Evolutionary conservation across 2,888 invertebrate species (phyloP).

Genomic region (Tetranychus piercei): DNA sequence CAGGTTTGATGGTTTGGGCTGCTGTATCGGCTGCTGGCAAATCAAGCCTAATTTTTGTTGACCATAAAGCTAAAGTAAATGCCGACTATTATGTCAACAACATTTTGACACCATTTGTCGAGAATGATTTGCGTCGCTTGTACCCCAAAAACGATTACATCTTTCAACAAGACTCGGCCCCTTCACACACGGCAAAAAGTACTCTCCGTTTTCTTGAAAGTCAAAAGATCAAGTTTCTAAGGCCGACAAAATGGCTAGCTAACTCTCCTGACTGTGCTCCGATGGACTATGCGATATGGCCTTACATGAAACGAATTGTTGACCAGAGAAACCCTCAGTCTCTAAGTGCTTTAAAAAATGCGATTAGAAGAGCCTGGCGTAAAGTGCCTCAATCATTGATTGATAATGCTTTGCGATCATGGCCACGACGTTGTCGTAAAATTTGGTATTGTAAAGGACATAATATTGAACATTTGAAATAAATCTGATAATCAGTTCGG

Average conservation of each 20-base stretch:
- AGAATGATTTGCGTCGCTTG: slow-evolving; percentile 7
- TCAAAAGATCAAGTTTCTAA: slow-evolving; percentile 6
- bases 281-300: slow-evolving; percentile 16
- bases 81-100: slow-evolving; percentile 11
- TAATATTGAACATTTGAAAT: slow-evolving; percentile 13
- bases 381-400: neutral
- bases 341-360: slow-evolving; percentile 5
- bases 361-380: neutral
- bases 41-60: slow-evolving; percentile 17
- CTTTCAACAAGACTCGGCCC: slow-evolving; percentile 20
- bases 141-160: slow-evolving; percentile 12
- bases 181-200: slow-evolving; percentile 13
- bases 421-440: slow-evolving; percentile 6
- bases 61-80: slow-evolving; percentile 16
- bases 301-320: slow-evolving; percentile 3
- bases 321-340: neutral
- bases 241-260: slow-evolving; percentile 15
- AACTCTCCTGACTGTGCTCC: slow-evolving; percentile 16
- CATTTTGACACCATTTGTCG: slow-evolving; percentile 4
- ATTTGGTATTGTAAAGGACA: slow-evolving; percentile 9
- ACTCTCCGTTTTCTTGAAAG: slow-evolving; percentile 9
- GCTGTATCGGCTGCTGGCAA: slow-evolving; percentile 15
- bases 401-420: slow-evolving; percentile 1
- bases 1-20: slow-evolving; percentile 18
- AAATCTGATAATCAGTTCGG: neutral